phyloP scores from a whole-genome alignment of 2,797 vertebrate genomes.

The Vipera ursinii region DNA sequence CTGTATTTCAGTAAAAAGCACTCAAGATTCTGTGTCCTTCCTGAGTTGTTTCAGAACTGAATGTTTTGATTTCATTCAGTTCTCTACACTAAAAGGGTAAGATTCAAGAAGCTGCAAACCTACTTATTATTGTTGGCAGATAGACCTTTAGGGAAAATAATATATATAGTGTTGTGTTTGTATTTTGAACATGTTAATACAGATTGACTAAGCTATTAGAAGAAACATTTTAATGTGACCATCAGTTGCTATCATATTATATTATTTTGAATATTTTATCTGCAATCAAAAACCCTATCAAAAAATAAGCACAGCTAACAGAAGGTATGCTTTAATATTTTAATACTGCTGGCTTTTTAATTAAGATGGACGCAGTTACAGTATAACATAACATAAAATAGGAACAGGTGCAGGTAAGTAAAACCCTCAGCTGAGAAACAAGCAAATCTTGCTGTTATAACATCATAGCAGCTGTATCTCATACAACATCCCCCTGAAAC shows the following conservation, averaged over 20 bases:
- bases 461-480: not conserved
- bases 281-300: not conserved
- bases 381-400: slow-evolving; percentile 14
- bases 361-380: slow-evolving; percentile 17
- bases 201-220: not conserved
- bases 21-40: not conserved
- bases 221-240: slow-evolving; percentile 10
- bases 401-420: not conserved
- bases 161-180: slow-evolving; percentile 21
- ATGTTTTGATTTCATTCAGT: not conserved
- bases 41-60: not conserved
- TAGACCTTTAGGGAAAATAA: slow-evolving; percentile 25
- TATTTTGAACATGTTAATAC: slow-evolving; percentile 3
- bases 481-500: not conserved
- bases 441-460: not conserved
- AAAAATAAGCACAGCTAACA: not conserved
- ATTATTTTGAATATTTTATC: not conserved
- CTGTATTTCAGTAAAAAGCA: not conserved
- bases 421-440: not conserved
- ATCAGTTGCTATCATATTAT: not conserved
- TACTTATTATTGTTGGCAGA: not conserved
- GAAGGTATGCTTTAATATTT: not conserved
- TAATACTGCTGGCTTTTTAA: not conserved
- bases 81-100: not conserved
- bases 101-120: slow-evolving; percentile 26